Evolutionary conservation across 2,888 invertebrate genomes (phyloP), one percentile per base, ranked within the genome.

Genomic region (Cylindroiulus punctatus): DNA sequence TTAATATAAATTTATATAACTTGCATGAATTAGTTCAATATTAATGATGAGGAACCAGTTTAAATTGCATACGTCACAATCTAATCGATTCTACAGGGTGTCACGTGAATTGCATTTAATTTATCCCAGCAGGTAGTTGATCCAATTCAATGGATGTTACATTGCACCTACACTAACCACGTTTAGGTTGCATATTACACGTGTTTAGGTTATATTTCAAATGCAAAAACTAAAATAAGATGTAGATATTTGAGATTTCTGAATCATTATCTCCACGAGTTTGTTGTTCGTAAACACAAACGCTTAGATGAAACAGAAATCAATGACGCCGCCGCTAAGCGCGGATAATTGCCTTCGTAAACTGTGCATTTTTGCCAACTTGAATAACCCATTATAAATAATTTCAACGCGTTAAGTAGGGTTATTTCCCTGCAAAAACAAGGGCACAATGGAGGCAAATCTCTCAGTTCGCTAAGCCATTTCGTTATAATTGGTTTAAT

Each of bases 401-500:
- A 76, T 76, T 76, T 76, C 7, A 76, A 10, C 4, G 26, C 10
- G 12, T 76, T 76, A 76, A 76, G 76, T 3, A 30, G 26, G 22
- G 57, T 65, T 22, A 26, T 30, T 76, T 76, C 14, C 3, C 26
- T 26, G 30, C 10, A 4, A 26, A 76, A 30, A 1, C 2, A 65
- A 2, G 26, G 65, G 19, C n/a, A n/a, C 19, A 44, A 44, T 44
- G 44, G 14, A 14, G 1, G 19, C 2, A 65, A 26, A 65, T 26
- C 26, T 26, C 65, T 65, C 65, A 65, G 22, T 65, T 65, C 65
- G 65, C 65, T 76, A 76, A 76, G 76, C 12, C 76, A 76, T 76
- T 76, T 76, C 30, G 26, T 26, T 76, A 76, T 76, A 76, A 76
- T 76, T 76, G 30, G 76, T 30, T 76, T 76, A 76, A 76, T 76